These are phyloP conservation scores for Lycorma delicatula DNA, from an alignment of 1,140 invertebrate species.

Conservation along the genomic window DNA sequence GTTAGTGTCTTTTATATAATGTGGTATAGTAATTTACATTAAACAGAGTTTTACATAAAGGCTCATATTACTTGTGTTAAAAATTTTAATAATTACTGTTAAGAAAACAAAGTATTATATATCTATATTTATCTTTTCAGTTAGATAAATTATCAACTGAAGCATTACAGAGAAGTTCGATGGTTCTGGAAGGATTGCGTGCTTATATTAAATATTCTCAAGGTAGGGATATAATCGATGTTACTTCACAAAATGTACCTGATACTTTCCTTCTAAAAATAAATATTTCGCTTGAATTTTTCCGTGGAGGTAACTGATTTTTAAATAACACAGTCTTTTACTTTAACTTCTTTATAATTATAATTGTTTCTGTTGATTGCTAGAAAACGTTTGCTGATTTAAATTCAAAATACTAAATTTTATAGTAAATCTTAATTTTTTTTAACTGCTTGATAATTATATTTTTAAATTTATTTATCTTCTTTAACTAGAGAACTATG, in stretches of 20 bases:
- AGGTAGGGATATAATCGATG: slow-evolving; percentile 2
- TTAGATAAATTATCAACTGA: slow-evolving; percentile 28
- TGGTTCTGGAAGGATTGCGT: slow-evolving; percentile 33
- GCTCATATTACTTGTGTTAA: too few relatives aligned
- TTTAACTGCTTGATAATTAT: too few relatives aligned
- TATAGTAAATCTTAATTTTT: too few relatives aligned
- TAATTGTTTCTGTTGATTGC: background rate
- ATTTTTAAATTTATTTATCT: too few relatives aligned
- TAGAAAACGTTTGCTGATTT: background rate
- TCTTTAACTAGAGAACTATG: too few relatives aligned
- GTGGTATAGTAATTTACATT: too few relatives aligned
- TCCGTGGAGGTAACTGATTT: background rate
- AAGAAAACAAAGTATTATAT: too few relatives aligned
- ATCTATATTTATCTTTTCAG: too few relatives aligned
- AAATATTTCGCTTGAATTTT: background rate
- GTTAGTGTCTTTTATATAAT: too few relatives aligned
- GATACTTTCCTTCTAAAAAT: background rate
- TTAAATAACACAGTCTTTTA: background rate
- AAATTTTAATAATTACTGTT: too few relatives aligned
- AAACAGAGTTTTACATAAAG: too few relatives aligned
- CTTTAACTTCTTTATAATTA: background rate
- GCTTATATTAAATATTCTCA: slow-evolving; percentile 2
- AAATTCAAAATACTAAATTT: background rate
- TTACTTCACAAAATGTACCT: slow-evolving; percentile 1
- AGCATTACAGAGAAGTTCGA: slow-evolving; percentile 33